phyloP scores from a whole-genome alignment of 2,113 vertebrate genomes.

The Globicephala melas region DNA sequence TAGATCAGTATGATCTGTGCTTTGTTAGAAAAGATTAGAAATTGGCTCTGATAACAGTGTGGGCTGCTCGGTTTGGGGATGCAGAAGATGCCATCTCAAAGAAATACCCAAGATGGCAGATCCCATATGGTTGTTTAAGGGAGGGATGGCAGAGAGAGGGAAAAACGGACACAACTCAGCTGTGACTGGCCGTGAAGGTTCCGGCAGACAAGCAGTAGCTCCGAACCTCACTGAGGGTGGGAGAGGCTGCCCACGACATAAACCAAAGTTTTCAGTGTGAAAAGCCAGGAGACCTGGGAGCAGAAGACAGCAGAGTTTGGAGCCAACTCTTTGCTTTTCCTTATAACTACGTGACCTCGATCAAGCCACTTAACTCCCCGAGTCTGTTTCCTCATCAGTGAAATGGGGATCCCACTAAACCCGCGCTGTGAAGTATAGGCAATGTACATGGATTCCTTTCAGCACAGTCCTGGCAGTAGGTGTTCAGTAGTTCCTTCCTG shows the following conservation, averaged over 20 bases:
- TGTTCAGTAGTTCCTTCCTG: not conserved
- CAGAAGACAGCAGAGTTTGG: not conserved
- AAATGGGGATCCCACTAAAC: rapidly evolving
- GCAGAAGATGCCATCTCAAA: not conserved
- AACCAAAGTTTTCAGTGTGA: no score
- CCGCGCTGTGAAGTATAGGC: rapidly evolving
- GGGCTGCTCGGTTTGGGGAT: not conserved
- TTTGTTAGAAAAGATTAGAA: not conserved
- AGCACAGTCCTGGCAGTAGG: not conserved
- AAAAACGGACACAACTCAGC: not conserved
- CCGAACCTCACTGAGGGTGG: no score
- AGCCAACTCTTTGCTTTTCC: not conserved
- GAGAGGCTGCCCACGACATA: not conserved
- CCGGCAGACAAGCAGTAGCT: not conserved
- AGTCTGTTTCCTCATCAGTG: not conserved
- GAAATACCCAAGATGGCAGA: not conserved
- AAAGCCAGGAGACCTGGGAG: not conserved
- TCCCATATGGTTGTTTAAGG: rapidly evolving
- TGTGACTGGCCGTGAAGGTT: not conserved
- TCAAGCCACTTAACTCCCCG: not conserved
- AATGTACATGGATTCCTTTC: rapidly evolving
- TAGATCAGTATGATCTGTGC: not conserved
- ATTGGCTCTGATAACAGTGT: not conserved
- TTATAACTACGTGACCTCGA: not conserved
- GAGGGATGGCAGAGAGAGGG: not conserved